Conservation (phyloP, 2,113 vertebrate genomes). For the Sisor rabdophorus region DNA sequence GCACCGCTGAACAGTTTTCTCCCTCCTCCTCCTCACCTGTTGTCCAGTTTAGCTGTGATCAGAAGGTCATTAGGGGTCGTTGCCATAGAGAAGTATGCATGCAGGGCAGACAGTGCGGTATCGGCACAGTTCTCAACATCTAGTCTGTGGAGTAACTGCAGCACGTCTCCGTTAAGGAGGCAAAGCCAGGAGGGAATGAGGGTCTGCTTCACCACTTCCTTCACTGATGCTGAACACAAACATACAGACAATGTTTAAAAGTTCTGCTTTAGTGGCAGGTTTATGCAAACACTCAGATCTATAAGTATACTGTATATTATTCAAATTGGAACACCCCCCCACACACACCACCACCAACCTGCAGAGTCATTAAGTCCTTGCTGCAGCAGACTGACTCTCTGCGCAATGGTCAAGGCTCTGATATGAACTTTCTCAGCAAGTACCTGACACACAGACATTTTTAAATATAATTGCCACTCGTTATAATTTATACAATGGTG, state of each 20-base stretch:
- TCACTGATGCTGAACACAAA: constrained; percentile 75
- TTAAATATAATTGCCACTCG: too few species aligned
- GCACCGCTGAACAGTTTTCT: background rate
- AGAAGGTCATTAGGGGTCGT: constrained; percentile 66
- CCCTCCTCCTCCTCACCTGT: constrained; percentile 68
- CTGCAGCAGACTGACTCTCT: constrained; percentile 87
- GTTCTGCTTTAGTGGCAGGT: background rate
- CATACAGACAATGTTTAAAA: constrained; percentile 18
- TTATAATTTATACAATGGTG: too few species aligned
- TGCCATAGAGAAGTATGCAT: constrained; percentile 72
- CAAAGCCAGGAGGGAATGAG: constrained; percentile 84
- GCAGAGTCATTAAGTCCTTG: constrained; percentile 87
- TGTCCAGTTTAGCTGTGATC: constrained; percentile 67
- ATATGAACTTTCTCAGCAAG: constrained; percentile 92
- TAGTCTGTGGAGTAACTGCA: constrained; percentile 84
- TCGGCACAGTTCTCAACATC: constrained; percentile 91
- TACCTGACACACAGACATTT: constrained; percentile 69
- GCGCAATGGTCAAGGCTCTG: constrained; percentile 86
- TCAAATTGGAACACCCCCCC: background rate
- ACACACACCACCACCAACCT: constrained; percentile 68
- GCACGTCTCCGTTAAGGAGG: constrained; percentile 74
- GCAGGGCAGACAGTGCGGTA: constrained; percentile 74
- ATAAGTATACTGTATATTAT: background rate
- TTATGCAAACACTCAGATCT: background rate
- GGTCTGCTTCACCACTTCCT: constrained; percentile 74